phyloP scores from a whole-genome alignment of 2,797 vertebrate genomes.

The Rhadinocentrus ornatus region DNA sequence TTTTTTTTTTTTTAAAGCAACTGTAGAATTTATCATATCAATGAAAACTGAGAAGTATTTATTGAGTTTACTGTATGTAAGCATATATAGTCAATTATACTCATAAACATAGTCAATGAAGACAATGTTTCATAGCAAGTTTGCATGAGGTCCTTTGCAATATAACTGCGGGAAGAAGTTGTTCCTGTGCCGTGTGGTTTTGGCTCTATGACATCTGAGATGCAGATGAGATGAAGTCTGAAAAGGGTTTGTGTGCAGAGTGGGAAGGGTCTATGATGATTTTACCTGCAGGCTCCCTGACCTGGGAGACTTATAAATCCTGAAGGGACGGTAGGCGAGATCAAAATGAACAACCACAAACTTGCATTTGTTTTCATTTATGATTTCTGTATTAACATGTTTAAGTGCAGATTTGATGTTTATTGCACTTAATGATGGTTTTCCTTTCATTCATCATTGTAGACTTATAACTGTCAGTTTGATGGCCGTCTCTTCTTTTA shows the following conservation, averaged over 20 bases:
- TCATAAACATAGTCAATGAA: not conserved
- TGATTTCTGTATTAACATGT: not conserved
- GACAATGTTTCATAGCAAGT: not conserved
- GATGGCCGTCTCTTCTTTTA: not conserved
- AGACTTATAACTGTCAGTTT: conserved; percentile 6
- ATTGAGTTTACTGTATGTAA: not conserved
- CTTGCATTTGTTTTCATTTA: not conserved
- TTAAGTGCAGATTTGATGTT: conserved; percentile 1
- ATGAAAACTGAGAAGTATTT: not conserved
- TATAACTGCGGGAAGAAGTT: not conserved
- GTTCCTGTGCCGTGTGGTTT: not conserved
- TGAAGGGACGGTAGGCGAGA: not conserved
- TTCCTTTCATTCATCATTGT: not conserved
- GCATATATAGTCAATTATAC: not conserved
- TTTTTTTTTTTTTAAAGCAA: not conserved
- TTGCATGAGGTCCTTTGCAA: not conserved
- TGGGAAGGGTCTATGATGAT: not conserved
- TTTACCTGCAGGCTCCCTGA: not conserved
- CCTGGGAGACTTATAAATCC: not conserved
- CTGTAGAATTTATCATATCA: not conserved
- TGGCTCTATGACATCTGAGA: not conserved
- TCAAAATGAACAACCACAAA: not conserved
- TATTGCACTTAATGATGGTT: not conserved
- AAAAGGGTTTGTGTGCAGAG: not conserved
- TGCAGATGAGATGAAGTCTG: not conserved